phyloP scores from a whole-genome alignment of 2,888 invertebrate genomes.

The Uropetala carovei region DNA sequence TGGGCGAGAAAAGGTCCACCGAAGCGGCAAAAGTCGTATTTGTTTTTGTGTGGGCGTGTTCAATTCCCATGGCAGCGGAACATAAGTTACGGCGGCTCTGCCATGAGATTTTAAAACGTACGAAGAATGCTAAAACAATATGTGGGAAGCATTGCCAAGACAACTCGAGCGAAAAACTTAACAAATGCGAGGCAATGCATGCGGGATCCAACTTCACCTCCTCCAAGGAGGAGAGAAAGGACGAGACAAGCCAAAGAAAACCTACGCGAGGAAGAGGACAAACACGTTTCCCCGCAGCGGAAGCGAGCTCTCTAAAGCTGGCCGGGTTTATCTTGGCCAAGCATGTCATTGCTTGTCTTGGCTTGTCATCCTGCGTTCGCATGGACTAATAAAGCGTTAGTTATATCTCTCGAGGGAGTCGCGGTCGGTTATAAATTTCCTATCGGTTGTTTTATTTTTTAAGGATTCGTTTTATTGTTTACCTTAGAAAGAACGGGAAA shows the following conservation, averaged over 20 bases:
- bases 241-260: background rate
- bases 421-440: background rate
- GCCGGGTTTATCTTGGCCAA: constrained; percentile 24
- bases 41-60: too few species aligned
- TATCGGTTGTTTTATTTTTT: background rate
- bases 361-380: background rate
- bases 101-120: too few species aligned
- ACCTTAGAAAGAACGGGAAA: background rate
- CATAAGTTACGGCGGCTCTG: too few species aligned
- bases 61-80: too few species aligned
- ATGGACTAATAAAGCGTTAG: constrained; percentile 22
- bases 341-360: constrained; percentile 29
- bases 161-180: background rate
- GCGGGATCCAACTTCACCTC: background rate
- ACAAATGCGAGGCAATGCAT: background rate
- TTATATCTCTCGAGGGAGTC: background rate
- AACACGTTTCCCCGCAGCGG: background rate
- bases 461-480: background rate
- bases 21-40: too few species aligned
- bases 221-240: background rate
- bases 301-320: background rate
- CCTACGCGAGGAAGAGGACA: background rate
- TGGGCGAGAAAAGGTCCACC: too few species aligned
- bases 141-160: too few species aligned
- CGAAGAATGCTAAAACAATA: too few species aligned